Evolutionary conservation across 2,797 vertebrate species (phyloP), one percentile per base, ranked within the genome.

Genomic region (Chelon labrosus): DNA sequence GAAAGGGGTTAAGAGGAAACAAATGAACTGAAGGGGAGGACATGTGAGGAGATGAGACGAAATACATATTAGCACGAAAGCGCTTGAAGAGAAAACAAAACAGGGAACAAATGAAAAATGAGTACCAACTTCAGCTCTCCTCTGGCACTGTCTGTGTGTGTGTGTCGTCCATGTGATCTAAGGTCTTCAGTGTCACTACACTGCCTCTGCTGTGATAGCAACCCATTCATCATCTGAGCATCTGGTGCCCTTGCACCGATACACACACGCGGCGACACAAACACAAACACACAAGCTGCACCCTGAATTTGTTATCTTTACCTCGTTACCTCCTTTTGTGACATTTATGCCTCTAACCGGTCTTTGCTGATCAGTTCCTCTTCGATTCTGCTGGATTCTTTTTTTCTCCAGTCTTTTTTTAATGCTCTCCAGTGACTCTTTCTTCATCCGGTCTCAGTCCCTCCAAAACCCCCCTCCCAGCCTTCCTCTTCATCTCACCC

Each of bases 111-210:
- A 63, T 73, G 68, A 85, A 70, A 67, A 72, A 92, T 75, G 71
- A 73, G 66, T 19, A 55, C 57, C 12, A 82, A 83, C 73, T 86
- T 77, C 80, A 74, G 72, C 47, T 65, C 16, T 44, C 46, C 79
- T 83, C 11, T 22, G 46, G 74, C 47, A 54, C 63, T 61, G 72
- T 70, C 55, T 66, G 65, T 37, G 51, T 50, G 68, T 60, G 14
- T 14, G 20, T 71, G 85, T 78, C 80, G 84, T 77, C 66, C 81
- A 82, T 86, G 88, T 90, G 91, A 93, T 91, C 84, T 90, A 81
- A 91, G 88, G 91, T 90, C 88, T 88, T 91, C 77, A 74, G 88
- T 92, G 89, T 91, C 92, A 91, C 83, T 86, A 82, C 77, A 64
- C 85, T 91, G 89, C 86, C 90, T 76, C 67, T 75, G 82, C 87